Evolutionary conservation across 2,113 vertebrate genomes (phyloP).

Genomic region (Phyllostomus hastatus): DNA sequence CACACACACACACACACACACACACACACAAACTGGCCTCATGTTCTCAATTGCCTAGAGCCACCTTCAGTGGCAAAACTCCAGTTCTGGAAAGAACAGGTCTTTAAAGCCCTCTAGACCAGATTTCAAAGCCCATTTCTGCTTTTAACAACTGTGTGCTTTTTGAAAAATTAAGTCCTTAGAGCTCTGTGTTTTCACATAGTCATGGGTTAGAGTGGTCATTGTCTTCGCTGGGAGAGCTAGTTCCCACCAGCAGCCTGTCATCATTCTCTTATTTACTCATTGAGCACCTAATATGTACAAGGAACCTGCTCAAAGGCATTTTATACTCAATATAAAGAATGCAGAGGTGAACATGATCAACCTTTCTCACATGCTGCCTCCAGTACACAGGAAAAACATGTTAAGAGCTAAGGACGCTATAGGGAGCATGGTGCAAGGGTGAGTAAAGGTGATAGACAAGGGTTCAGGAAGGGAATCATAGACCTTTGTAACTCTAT

Average conservation of each 20-base stretch:
- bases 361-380: neutral
- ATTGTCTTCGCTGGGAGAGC: neutral
- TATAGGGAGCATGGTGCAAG: too few species aligned
- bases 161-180: neutral
- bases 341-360: neutral
- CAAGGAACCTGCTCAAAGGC: neutral
- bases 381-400: neutral
- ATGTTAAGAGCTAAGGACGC: neutral
- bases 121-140: neutral
- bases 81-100: neutral
- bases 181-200: neutral
- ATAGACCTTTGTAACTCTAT: neutral
- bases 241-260: neutral
- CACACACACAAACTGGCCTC: neutral
- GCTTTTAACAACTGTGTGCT: neutral
- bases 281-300: neutral
- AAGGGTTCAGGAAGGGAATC: neutral
- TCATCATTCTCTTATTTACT: neutral
- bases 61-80: neutral
- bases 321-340: neutral
- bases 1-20: neutral
- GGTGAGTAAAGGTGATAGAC: neutral
- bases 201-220: neutral
- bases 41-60: neutral
- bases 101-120: neutral